Base-by-base conservation (phyloP, 2,113 vertebrate species). In the Pungitius pungitius region DNA sequence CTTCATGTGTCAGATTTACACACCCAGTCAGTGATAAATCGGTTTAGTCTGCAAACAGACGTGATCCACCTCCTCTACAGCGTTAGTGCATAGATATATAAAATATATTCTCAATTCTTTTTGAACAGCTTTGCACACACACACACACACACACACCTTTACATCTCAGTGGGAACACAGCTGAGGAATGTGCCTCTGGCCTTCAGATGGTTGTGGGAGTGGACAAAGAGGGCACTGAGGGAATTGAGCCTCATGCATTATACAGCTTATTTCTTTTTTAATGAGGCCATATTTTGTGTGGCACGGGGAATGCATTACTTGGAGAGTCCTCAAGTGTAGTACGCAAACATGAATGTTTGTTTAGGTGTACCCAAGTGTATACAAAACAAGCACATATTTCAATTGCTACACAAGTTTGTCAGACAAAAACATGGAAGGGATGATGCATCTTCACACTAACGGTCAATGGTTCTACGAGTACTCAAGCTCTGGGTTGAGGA, bases 181-280 rank as follows among this genome's bases (percentile, higher is more conserved):
- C 71, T 70, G 11, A 82, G 86, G 87, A 88, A 88, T 91, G 88
- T 26, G 64, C 76, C 76, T 77, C 85, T 57, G 80, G 82, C 61
- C 66, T 73, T 80, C 87, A 84, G 76, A 69, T 73, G 57, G 65
- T 39, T 62, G 69, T 35, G 47, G 58, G 64, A 27, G 51, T 40
- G 33, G 66, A 66, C 13, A 45, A 27, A 80, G 9, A 45, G 27
- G 69, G 58, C 6, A 82, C 45, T 8, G 27, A 71, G 39, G 71
- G 40, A 43, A 30, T 6, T 6, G 39, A 60, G 55, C 43, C 58
- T 56, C 10, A 6, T 52, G 22, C 33, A n/a, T n/a, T n/a, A n/a
- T n/a, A n/a, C n/a, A n/a, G n/a, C n/a, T n/a, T n/a, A n/a, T n/a
- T n/a, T 4, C 8, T 40, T 49, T 79, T 60, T 30, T 39, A 14